These are phyloP conservation scores for Bursaphelenchus okinawaensis DNA, from an alignment of 2,888 invertebrate genomes.

Conservation along the genomic window DNA sequence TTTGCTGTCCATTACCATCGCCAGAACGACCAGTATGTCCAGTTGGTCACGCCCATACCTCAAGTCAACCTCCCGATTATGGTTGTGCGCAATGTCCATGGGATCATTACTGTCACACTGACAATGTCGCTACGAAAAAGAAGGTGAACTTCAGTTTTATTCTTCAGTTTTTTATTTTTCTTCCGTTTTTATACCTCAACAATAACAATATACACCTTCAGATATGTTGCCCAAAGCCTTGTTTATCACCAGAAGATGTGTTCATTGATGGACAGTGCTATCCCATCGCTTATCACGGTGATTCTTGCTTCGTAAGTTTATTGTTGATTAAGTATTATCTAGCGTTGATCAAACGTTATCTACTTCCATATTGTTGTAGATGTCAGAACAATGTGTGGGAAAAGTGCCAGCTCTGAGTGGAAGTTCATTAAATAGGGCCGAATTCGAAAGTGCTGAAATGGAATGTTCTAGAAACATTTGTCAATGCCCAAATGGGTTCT, in stretches of 20 bases:
- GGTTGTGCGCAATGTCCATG: constrained; percentile 40
- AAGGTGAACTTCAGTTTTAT: constrained; percentile 25
- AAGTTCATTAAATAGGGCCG: constrained; percentile 12
- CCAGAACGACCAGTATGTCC: constrained; percentile 48
- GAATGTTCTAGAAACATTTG: constrained; percentile 41
- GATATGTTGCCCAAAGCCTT: constrained; percentile 56
- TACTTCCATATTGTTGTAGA: constrained; percentile 5
- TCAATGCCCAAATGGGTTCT: constrained; percentile 45
- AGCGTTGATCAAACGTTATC: background rate
- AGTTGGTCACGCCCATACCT: constrained; percentile 46
- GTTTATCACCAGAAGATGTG: constrained; percentile 52
- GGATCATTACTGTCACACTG: constrained; percentile 51
- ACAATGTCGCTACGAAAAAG: constrained; percentile 44
- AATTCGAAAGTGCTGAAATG: constrained; percentile 24
- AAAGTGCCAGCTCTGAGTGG: background rate
- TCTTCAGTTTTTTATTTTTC: background rate
- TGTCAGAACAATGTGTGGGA: constrained; percentile 27
- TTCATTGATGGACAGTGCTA: constrained; percentile 52
- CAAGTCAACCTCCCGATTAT: constrained; percentile 40
- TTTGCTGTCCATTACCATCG: constrained; percentile 51
- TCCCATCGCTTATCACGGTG: constrained; percentile 46
- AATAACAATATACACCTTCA: constrained; percentile 11
- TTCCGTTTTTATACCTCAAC: too few relatives aligned
- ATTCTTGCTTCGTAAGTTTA: constrained; percentile 39
- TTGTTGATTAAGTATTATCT: too few relatives aligned